Percentiles rank a stretch among this genome's conserved stretches.
Conservation (phyloP, 92 coral and sea anemone genomes). For the Epizoanthus scotinus region DNA sequence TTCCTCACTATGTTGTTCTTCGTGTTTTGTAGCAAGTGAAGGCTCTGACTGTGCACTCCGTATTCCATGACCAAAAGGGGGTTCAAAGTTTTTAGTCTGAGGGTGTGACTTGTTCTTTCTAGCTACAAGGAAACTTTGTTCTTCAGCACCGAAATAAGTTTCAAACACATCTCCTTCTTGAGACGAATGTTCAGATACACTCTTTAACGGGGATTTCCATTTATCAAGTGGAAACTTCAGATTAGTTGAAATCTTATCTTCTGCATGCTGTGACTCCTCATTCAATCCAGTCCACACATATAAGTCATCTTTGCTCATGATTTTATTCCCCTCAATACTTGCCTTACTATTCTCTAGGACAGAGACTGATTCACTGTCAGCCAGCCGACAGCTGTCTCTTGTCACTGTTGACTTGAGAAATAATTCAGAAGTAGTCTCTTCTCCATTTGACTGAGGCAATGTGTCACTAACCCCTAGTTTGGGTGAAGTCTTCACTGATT, state of each 20-base stretch:
- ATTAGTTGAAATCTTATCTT: background rate
- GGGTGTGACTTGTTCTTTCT: background rate
- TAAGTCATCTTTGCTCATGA: background rate
- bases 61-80: conserved; percentile 4
- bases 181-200: conserved; percentile 24
- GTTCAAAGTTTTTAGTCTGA: background rate
- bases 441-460: background rate
- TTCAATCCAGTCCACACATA: background rate
- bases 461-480: too few species aligned
- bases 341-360: background rate
- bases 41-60: conserved; percentile 23
- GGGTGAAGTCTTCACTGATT: too few species aligned
- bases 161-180: conserved; percentile 22
- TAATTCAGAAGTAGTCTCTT: background rate
- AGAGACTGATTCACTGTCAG: background rate
- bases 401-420: background rate
- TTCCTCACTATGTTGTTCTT: background rate
- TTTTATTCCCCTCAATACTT: background rate
- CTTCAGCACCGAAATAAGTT: conserved; percentile 26
- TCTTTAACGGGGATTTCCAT: conserved; percentile 19
- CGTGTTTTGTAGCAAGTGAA: background rate
- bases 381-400: background rate
- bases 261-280: background rate
- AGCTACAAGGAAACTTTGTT: background rate
- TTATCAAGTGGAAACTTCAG: background rate